Evolutionary conservation across 2,797 vertebrate genomes (phyloP).

Genomic region (Aphelocoma californica): DNA sequence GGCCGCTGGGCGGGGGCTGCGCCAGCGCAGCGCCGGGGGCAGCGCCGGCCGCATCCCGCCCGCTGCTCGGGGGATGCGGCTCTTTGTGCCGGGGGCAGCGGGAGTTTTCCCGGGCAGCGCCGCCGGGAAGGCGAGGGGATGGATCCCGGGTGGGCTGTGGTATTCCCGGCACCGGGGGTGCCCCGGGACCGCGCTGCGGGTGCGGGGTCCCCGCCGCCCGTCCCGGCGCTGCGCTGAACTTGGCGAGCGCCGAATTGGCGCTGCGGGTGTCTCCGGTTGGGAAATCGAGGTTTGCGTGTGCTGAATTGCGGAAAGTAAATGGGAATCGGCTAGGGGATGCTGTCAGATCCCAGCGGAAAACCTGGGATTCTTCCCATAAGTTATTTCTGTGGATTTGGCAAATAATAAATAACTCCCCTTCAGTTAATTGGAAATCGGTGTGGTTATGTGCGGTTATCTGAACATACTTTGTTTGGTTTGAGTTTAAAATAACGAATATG

Average conservation of each 20-base stretch:
- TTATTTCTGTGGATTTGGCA: not conserved
- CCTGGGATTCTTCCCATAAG: not conserved
- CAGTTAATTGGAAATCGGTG: not conserved
- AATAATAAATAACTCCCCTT: rapidly evolving
- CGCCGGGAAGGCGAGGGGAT: not conserved
- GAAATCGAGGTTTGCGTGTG: not conserved
- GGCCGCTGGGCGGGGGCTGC: not conserved
- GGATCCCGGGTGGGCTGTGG: not conserved
- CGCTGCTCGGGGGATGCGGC: too few species aligned
- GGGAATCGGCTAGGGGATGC: not conserved
- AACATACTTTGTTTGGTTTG: not conserved
- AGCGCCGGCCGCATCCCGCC: too few species aligned
- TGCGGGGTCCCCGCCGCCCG: not conserved
- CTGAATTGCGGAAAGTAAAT: not conserved
- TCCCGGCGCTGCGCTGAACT: not conserved
- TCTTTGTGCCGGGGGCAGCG: too few species aligned
- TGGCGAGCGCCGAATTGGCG: not conserved
- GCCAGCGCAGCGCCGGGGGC: too few species aligned
- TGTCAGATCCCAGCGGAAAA: not conserved
- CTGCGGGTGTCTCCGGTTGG: not conserved
- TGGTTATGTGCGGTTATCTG: not conserved
- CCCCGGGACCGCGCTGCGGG: not conserved
- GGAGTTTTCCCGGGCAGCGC: not conserved
- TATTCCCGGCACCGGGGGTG: not conserved
- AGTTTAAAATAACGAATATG: not conserved